These are phyloP conservation scores for Agriopis aurantiaria DNA, from an alignment of 2,888 invertebrate genomes.

Conservation along the genomic window DNA sequence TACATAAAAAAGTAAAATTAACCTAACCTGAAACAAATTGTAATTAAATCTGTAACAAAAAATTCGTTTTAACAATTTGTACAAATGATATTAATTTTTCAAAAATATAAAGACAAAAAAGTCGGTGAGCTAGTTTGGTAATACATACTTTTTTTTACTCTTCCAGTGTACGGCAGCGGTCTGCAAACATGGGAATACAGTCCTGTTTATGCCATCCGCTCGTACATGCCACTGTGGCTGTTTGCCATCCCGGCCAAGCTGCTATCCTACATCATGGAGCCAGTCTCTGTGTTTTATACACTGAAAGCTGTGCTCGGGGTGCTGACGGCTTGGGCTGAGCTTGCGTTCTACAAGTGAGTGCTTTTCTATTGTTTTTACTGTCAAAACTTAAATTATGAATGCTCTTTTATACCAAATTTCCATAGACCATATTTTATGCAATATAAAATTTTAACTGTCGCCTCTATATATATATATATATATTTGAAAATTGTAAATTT, in stretches of 20 bases:
- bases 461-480: no score
- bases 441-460: no score
- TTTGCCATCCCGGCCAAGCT: constrained; percentile 96
- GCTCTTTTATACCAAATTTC: no score
- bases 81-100: no score
- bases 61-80: no score
- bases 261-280: constrained; percentile 91
- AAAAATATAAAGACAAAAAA: no score
- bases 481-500: no score
- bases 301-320: constrained; percentile 93
- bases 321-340: constrained; percentile 93
- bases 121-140: background rate
- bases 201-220: constrained; percentile 96
- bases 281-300: constrained; percentile 95
- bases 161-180: constrained; percentile 95
- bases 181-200: constrained; percentile 99
- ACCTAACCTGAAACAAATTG: no score
- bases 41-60: no score
- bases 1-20: no score
- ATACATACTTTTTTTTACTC: background rate
- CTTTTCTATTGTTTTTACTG: background rate
- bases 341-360: constrained; percentile 97
- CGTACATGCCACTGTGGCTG: constrained; percentile 96
- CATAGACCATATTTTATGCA: no score
- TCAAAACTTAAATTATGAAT: background rate